Percentiles rank a stretch among this genome's conserved stretches.
Conservation (phyloP, 2,888 invertebrate genomes). For the Cataglyphis cursor region DNA sequence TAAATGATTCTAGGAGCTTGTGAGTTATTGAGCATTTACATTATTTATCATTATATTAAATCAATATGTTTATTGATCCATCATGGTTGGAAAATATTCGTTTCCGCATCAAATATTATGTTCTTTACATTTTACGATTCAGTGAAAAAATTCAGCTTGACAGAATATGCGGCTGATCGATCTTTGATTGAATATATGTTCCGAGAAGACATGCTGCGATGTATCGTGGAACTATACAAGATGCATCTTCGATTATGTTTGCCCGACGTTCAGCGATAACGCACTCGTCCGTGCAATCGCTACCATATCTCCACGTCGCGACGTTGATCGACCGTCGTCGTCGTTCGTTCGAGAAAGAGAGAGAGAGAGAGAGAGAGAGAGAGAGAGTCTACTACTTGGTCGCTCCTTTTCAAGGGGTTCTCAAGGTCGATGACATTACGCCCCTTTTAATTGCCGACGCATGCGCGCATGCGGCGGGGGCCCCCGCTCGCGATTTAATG, state of each 20-base stretch:
- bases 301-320: slow-evolving; percentile 40
- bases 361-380: slow-evolving; percentile 6
- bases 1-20: neutral
- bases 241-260: slow-evolving; percentile 27
- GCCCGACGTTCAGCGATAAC: slow-evolving; percentile 25
- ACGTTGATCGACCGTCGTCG: slow-evolving; percentile 44
- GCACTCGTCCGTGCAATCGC: slow-evolving; percentile 47
- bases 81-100: neutral
- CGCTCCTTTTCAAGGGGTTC: slow-evolving; percentile 38
- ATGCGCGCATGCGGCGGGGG: slow-evolving; percentile 69
- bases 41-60: slow-evolving; percentile 17
- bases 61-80: neutral
- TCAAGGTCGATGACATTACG: slow-evolving; percentile 78
- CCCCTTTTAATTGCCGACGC: slow-evolving; percentile 74
- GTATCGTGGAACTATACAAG: slow-evolving; percentile 5
- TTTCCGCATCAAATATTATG: neutral
- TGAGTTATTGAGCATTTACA: slow-evolving; percentile 7
- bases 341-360: slow-evolving; percentile 14
- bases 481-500: slow-evolving; percentile 72
- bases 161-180: neutral
- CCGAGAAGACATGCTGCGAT: neutral
- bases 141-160: neutral
- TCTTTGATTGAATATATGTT: neutral
- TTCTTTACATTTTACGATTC: neutral
- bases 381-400: slow-evolving; percentile 19